Percentiles rank a stretch among this genome's conserved stretches.
Evolutionary conservation across 2,797 vertebrate genomes (phyloP).

Genomic region (Aphelocoma californica): DNA sequence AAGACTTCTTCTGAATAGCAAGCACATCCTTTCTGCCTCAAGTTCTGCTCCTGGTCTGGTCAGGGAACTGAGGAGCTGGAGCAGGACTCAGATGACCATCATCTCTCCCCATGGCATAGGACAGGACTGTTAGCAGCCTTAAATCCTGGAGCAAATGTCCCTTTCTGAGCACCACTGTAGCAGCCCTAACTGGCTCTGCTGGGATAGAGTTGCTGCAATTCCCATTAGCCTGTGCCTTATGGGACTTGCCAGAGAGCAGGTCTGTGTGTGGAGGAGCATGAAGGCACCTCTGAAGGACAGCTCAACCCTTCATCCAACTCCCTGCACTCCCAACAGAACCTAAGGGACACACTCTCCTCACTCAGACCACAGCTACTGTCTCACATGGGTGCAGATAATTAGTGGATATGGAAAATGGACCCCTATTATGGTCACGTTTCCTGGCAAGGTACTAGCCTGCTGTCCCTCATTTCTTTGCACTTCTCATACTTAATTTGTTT

Average conservation of each 20-base stretch:
- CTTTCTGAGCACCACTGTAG: neutral
- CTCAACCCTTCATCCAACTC: neutral
- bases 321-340: neutral
- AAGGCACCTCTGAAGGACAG: neutral
- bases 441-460: neutral
- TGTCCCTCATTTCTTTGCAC: neutral
- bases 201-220: neutral
- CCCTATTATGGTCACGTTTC: fast-evolving
- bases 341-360: neutral
- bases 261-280: neutral
- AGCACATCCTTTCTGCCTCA: neutral
- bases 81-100: neutral
- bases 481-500: constrained; percentile 5
- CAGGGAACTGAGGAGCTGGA: neutral
- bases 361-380: neutral
- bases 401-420: neutral
- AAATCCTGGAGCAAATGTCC: neutral
- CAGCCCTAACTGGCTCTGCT: neutral
- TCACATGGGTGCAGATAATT: neutral
- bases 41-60: neutral
- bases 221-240: neutral
- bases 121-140: neutral
- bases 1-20: neutral
- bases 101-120: fast-evolving
- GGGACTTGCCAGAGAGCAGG: neutral